Evolutionary conservation across 1,140 invertebrate genomes (phyloP).

Genomic region (Drosophila willistoni): DNA sequence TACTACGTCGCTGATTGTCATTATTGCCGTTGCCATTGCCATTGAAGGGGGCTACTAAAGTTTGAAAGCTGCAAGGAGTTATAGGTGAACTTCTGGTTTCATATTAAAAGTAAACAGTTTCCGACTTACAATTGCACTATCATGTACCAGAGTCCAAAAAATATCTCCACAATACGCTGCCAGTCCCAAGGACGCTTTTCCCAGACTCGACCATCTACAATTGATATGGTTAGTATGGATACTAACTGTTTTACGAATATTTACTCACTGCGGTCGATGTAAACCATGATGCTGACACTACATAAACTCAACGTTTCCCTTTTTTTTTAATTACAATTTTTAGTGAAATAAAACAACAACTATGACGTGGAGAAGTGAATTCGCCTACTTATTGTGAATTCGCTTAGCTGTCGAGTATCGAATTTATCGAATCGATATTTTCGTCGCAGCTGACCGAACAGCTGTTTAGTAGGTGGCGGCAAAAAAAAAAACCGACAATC

Average conservation of each 20-base stretch:
- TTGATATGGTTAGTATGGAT: background rate
- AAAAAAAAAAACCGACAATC: constrained; percentile 15
- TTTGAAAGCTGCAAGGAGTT: constrained; percentile 34
- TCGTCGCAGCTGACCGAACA: background rate
- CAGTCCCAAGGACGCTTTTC: constrained; percentile 71
- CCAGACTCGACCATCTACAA: constrained; percentile 69
- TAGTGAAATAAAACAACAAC: background rate
- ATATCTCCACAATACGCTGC: constrained; percentile 58
- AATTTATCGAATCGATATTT: no score
- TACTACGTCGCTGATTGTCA: constrained; percentile 29
- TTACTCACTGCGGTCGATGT: constrained; percentile 52
- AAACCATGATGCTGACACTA: constrained; percentile 34
- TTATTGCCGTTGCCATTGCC: constrained; percentile 30
- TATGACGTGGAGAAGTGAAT: background rate
- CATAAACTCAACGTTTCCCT: background rate
- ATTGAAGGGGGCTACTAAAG: constrained; percentile 62
- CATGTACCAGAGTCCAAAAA: constrained; percentile 57
- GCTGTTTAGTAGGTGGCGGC: constrained; percentile 2
- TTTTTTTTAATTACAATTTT: background rate
- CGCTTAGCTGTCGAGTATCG: no score
- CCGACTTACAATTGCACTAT: constrained; percentile 61
- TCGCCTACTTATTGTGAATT: background rate
- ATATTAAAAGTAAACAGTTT: background rate
- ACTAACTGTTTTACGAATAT: background rate
- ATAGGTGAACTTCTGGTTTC: background rate